A percentile compares a stretch with the other conserved stretches of the same genome.
Evolutionary conservation across 2,888 invertebrate genomes (phyloP).

Genomic region (Acronicta leporina): DNA sequence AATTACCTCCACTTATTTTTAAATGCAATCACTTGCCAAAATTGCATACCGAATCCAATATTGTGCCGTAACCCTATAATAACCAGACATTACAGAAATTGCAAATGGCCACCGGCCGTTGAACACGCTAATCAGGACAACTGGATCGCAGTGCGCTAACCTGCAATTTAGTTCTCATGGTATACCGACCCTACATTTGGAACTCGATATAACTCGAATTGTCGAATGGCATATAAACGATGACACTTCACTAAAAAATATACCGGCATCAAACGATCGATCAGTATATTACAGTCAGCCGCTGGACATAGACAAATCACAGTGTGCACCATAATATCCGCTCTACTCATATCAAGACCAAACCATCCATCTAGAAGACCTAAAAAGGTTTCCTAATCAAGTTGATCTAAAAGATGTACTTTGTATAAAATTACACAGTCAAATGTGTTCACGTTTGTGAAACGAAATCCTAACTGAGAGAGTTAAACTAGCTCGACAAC

Average conservation of each 20-base stretch:
- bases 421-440: too few species aligned
- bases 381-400: too few species aligned
- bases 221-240: neutral
- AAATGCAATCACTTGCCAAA: neutral
- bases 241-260: too few species aligned
- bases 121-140: conserved; percentile 44
- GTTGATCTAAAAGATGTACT: too few species aligned
- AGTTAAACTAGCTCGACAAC: too few species aligned
- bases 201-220: conserved; percentile 17
- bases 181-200: conserved; percentile 15
- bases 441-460: too few species aligned
- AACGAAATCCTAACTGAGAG: too few species aligned
- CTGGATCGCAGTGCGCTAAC: conserved; percentile 32
- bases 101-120: conserved; percentile 36
- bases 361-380: too few species aligned
- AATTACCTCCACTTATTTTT: neutral
- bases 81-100: conserved; percentile 37
- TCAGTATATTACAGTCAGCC: too few species aligned
- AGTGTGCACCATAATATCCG: too few species aligned
- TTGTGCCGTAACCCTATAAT: conserved; percentile 13
- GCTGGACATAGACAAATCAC: too few species aligned
- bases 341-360: too few species aligned
- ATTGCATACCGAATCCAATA: conserved; percentile 7
- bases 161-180: conserved; percentile 41
- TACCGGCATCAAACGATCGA: neutral